phyloP scores from a whole-genome alignment of 2,113 vertebrate genomes.

The Chamaetylas fuelleborni region DNA sequence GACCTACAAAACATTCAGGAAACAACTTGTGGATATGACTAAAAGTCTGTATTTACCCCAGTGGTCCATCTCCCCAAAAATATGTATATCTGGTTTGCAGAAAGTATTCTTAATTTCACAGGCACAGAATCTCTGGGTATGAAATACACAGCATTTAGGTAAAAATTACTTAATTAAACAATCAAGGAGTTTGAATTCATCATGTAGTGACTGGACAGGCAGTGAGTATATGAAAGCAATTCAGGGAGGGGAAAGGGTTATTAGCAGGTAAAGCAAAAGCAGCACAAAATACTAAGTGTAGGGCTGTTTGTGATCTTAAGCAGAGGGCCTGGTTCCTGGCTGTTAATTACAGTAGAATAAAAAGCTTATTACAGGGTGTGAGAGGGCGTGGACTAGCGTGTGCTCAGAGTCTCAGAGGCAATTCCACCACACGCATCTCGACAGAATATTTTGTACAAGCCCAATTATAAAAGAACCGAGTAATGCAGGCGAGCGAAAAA shows the following conservation, averaged over 20 bases:
- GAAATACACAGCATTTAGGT: conserved; percentile 9
- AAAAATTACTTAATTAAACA: conserved; percentile 23
- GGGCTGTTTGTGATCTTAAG: conserved; percentile 22
- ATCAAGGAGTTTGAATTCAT: conserved; percentile 2
- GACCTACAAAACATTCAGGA: neutral
- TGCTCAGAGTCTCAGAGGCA: neutral
- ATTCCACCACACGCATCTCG: neutral
- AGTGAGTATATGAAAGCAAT: neutral
- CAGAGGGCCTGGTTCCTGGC: neutral
- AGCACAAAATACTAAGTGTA: neutral
- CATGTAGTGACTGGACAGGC: conserved; percentile 24
- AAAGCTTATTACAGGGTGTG: conserved; percentile 33
- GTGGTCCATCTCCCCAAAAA: neutral
- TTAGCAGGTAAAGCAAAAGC: neutral
- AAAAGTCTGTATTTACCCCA: neutral
- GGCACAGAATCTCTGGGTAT: neutral
- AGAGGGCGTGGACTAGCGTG: neutral
- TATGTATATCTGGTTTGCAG: neutral
- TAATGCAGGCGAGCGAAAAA: neutral
- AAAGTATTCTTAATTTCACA: conserved; percentile 3
- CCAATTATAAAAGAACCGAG: neutral
- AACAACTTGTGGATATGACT: neutral
- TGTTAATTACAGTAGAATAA: conserved; percentile 24
- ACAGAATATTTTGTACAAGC: conserved; percentile 25
- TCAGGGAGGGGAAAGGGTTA: neutral